Conservation (phyloP, 2,888 invertebrate genomes). For the Eristalis intricaria region DNA sequence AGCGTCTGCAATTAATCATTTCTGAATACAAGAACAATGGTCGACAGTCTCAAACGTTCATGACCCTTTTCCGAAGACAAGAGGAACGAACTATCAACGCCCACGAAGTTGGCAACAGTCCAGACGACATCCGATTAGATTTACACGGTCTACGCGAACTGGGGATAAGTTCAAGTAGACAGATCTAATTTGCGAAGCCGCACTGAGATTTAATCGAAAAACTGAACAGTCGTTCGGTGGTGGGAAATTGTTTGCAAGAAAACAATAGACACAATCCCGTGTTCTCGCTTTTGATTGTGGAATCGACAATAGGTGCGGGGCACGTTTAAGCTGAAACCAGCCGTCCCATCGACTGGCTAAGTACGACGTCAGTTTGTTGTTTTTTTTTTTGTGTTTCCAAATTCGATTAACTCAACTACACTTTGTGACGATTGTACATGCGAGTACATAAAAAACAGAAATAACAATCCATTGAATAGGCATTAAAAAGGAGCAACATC, state of each 20-base stretch:
- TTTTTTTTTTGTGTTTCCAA: constrained; percentile 41
- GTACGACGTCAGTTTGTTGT: constrained; percentile 37
- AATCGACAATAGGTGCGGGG: constrained; percentile 45
- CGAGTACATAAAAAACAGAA: background rate
- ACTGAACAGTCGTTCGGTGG: constrained; percentile 12
- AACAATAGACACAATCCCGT: background rate
- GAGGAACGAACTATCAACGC: constrained; percentile 32
- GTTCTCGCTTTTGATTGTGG: constrained; percentile 36
- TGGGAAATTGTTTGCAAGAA: too few relatives aligned
- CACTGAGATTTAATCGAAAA: constrained; percentile 59
- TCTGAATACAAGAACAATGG: constrained; percentile 15
- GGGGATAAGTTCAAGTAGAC: constrained; percentile 45
- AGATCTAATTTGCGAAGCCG: constrained; percentile 56
- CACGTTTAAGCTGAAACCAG: constrained; percentile 7
- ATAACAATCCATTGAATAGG: constrained; percentile 25
- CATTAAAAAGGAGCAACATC: constrained; percentile 59
- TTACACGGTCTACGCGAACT: too few relatives aligned
- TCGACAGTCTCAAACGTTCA: constrained; percentile 18
- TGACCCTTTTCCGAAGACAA: constrained; percentile 1
- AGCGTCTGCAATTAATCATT: constrained; percentile 46
- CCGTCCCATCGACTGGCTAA: background rate
- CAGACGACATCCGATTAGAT: too few relatives aligned
- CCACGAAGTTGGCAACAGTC: constrained; percentile 20
- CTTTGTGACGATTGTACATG: background rate
- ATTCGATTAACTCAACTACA: constrained; percentile 58